These are phyloP conservation scores for Diachasmimorpha longicaudata DNA, from an alignment of 1,140 invertebrate species.

Conservation along the genomic window DNA sequence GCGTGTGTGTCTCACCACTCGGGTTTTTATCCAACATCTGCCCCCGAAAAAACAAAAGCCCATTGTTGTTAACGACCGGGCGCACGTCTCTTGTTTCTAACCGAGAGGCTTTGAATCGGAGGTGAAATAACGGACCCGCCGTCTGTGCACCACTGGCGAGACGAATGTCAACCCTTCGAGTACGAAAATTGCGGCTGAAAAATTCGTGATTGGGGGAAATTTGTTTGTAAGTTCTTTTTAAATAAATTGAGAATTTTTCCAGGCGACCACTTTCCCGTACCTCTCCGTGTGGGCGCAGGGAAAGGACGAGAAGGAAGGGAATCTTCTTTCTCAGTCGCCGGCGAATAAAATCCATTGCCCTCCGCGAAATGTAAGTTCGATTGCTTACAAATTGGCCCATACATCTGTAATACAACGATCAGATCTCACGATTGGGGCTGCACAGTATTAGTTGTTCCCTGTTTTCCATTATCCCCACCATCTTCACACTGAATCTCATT, in stretches of 20 bases:
- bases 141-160: neutral
- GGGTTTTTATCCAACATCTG: slow-evolving; percentile 60
- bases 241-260: too few species aligned
- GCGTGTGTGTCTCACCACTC: slow-evolving; percentile 14
- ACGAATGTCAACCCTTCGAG: neutral
- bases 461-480: neutral
- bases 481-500: slow-evolving; percentile 39
- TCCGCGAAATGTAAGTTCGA: slow-evolving; percentile 57
- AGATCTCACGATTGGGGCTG: slow-evolving; percentile 38
- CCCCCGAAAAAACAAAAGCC: slow-evolving; percentile 65
- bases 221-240: too few species aligned
- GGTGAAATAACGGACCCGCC: slow-evolving; percentile 60
- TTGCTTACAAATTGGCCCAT: slow-evolving; percentile 65
- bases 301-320: neutral
- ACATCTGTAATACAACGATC: slow-evolving; percentile 61
- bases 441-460: slow-evolving; percentile 22
- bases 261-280: too few species aligned
- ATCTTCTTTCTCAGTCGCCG: too few species aligned
- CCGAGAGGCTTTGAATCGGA: slow-evolving; percentile 64
- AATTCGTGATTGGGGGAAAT: neutral
- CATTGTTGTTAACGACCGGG: slow-evolving; percentile 64
- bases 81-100: slow-evolving; percentile 64
- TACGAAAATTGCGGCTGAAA: neutral
- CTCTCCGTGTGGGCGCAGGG: too few species aligned
- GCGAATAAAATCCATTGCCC: slow-evolving; percentile 58